Percentiles rank a stretch among this genome's conserved stretches.
phyloP scores from a whole-genome alignment of 2,797 vertebrate genomes.

The Melanogrammus aeglefinus region DNA sequence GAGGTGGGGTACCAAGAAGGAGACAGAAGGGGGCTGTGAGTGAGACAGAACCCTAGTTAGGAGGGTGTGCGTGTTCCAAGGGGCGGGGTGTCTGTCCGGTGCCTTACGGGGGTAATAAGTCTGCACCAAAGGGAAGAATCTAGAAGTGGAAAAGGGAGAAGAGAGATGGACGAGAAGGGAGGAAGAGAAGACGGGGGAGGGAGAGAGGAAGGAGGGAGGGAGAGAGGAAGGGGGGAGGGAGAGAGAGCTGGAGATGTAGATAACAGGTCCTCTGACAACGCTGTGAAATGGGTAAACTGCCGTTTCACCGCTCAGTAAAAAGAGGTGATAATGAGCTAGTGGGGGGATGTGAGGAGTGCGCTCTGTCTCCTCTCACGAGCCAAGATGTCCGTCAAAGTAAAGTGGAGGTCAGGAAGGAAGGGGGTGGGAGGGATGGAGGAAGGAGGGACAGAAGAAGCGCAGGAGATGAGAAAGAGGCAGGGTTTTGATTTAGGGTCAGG shows the following conservation, averaged over 20 bases:
- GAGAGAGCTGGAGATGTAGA: no score
- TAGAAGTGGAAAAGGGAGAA: constrained; percentile 4
- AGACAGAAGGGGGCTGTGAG: neutral
- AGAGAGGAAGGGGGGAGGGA: neutral
- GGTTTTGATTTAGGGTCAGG: constrained; percentile 34
- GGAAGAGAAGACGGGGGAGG: no score
- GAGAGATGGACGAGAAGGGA: constrained; percentile 4
- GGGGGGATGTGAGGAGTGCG: constrained; percentile 29
- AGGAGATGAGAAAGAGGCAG: constrained; percentile 55
- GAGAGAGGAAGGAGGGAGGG: constrained; percentile 1
- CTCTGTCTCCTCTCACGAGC: constrained; percentile 22
- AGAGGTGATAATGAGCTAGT: constrained; percentile 36
- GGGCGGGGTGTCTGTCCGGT: no score
- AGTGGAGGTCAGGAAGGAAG: constrained; percentile 27
- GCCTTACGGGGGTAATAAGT: no score
- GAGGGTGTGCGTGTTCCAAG: no score
- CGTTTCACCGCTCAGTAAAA: neutral
- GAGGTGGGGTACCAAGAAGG: constrained; percentile 12
- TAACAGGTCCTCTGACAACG: no score
- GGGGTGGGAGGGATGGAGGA: constrained; percentile 26
- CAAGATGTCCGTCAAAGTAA: constrained; percentile 30
- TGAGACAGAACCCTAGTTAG: neutral
- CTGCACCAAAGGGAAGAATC: neutral
- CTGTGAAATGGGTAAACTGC: neutral
- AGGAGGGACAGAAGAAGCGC: constrained; percentile 10